Percentiles rank a stretch among this genome's conserved stretches.
Evolutionary conservation across 2,888 invertebrate genomes (phyloP).

Genomic region (Meiosimyza decipiens): DNA sequence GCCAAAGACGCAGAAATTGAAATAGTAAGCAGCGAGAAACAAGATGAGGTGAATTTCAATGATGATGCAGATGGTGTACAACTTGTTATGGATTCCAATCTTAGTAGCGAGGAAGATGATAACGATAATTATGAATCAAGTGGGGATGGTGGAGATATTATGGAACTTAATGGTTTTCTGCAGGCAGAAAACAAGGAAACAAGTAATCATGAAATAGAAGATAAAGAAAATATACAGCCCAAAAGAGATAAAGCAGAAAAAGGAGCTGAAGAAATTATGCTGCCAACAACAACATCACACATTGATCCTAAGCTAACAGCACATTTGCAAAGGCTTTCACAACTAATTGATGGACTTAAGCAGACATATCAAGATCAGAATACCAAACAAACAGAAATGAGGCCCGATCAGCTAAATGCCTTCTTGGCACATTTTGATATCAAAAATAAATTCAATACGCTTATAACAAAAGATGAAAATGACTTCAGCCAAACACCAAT

Average conservation of each 20-base stretch:
- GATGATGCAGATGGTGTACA: constrained; percentile 45
- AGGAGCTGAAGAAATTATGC: constrained; percentile 35
- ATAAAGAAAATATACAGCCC: constrained; percentile 27
- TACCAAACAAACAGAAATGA: constrained; percentile 53
- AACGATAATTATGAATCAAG: constrained; percentile 44
- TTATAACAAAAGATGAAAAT: constrained; percentile 48
- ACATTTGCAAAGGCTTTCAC: constrained; percentile 64
- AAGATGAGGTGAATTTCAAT: constrained; percentile 43
- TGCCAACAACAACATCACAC: constrained; percentile 41
- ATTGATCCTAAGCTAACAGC: constrained; percentile 62
- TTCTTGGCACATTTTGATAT: constrained; percentile 66
- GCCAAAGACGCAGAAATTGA: constrained; percentile 48
- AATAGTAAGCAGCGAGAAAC: constrained; percentile 49
- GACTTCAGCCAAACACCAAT: constrained; percentile 16
- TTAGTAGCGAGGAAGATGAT: constrained; percentile 52
- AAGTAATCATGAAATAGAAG: constrained; percentile 17
- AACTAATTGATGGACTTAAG: constrained; percentile 64
- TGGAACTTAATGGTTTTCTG: constrained; percentile 51
- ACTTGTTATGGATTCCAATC: constrained; percentile 46
- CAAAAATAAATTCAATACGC: constrained; percentile 58
- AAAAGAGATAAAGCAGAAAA: constrained; percentile 35
- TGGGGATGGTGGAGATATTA: constrained; percentile 59
- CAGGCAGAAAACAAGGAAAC: constrained; percentile 52
- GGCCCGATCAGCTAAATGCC: constrained; percentile 65
- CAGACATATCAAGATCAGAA: constrained; percentile 58